phyloP scores from a whole-genome alignment of 1,140 invertebrate genomes.

The Brachionus rubens region DNA sequence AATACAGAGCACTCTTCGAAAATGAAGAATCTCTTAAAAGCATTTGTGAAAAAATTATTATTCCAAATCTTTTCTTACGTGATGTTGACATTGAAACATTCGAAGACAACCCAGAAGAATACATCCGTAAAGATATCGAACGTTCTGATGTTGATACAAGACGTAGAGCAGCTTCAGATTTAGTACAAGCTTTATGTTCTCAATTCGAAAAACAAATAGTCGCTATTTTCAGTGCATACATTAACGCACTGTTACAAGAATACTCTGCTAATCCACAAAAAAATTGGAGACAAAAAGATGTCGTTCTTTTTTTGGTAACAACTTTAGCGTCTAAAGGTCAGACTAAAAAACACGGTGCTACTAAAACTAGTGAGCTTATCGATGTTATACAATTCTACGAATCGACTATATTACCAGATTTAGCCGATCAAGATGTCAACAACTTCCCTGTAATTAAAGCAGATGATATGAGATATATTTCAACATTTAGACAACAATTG shows the following conservation, averaged over 20 bases:
- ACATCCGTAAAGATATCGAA: constrained; percentile 92
- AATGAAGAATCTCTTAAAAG: constrained; percentile 73
- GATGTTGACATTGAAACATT: constrained; percentile 90
- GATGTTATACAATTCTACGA: constrained; percentile 81
- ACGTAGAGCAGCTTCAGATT: constrained; percentile 86
- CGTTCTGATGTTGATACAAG: constrained; percentile 94
- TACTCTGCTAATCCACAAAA: constrained; percentile 71
- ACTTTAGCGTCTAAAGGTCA: constrained; percentile 84
- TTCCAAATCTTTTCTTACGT: constrained; percentile 95
- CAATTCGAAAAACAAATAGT: constrained; percentile 43
- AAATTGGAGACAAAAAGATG: constrained; percentile 90
- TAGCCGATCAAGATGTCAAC: constrained; percentile 72
- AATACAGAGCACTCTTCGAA: constrained; percentile 84
- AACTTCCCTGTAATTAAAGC: constrained; percentile 85
- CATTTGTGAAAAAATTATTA: constrained; percentile 95
- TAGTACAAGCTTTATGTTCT: constrained; percentile 65
- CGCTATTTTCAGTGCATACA: constrained; percentile 36
- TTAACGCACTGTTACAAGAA: constrained; percentile 63
- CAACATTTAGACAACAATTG: constrained; percentile 86
- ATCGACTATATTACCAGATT: constrained; percentile 78
- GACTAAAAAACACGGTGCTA: constrained; percentile 82
- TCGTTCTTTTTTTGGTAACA: constrained; percentile 89
- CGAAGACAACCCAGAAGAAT: constrained; percentile 96
- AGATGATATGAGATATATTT: constrained; percentile 89
- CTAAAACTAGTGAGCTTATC: constrained; percentile 81